Evolutionary conservation across 2,888 invertebrate species (phyloP).

Genomic region (Tetheella fluctuosa): DNA sequence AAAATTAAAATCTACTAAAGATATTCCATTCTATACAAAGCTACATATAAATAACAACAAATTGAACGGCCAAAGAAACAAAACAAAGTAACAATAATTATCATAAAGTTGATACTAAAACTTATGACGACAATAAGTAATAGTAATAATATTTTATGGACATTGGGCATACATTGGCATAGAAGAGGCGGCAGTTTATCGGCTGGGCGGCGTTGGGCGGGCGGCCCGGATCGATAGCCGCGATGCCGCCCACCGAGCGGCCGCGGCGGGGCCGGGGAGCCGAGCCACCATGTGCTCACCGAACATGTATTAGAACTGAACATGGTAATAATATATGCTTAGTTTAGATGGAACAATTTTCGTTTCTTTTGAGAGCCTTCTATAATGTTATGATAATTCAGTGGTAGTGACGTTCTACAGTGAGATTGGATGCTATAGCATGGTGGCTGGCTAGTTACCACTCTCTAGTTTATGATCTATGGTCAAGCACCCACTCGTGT

Average conservation of each 20-base stretch:
- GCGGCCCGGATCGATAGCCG: slow-evolving; percentile 59
- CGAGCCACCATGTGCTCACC: neutral
- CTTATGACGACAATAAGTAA: slow-evolving; percentile 68
- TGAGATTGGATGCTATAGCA: too few species aligned
- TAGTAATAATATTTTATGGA: slow-evolving; percentile 75
- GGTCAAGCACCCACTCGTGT: too few species aligned
- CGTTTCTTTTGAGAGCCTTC: too few species aligned
- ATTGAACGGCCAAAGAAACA: too few species aligned
- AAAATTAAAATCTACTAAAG: too few species aligned
- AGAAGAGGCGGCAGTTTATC: slow-evolving; percentile 52
- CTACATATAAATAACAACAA: too few species aligned
- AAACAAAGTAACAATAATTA: slow-evolving; percentile 38
- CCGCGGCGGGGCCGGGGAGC: slow-evolving; percentile 15
- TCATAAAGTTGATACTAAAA: slow-evolving; percentile 45
- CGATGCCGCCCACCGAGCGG: slow-evolving; percentile 47
- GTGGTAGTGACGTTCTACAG: too few species aligned
- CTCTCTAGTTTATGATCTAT: too few species aligned
- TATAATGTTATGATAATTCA: too few species aligned
- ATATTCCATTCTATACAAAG: neutral
- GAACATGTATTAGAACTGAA: neutral
- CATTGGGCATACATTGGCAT: slow-evolving; percentile 59
- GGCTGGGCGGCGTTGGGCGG: slow-evolving; percentile 58
- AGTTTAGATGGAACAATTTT: neutral
- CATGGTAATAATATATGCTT: slow-evolving; percentile 9
- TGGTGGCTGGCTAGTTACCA: too few species aligned